Conservation (phyloP, 2,888 invertebrate species). For the Monopis laevigella region DNA sequence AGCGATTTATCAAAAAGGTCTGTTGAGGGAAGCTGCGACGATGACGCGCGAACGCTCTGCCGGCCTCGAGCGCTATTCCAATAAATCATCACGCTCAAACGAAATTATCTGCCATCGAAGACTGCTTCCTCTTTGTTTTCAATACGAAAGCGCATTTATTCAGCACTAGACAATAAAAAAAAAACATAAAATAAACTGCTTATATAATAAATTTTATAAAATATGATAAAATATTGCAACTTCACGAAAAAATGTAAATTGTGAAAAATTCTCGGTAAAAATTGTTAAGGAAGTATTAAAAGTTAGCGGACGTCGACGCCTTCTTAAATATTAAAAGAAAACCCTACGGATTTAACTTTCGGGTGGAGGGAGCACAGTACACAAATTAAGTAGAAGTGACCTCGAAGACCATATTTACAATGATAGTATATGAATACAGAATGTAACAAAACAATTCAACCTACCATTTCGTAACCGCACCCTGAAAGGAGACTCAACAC, state of each 20-base stretch:
- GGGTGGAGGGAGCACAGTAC: constrained; percentile 30
- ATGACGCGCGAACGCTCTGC: constrained; percentile 39
- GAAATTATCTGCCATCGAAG: constrained; percentile 42
- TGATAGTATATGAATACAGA: no score
- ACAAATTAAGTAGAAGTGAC: constrained; percentile 29
- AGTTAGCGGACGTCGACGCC: constrained; percentile 38
- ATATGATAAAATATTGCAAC: no score
- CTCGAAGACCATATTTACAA: no score
- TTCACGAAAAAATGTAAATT: no score
- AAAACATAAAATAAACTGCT: no score
- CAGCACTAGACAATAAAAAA: no score
- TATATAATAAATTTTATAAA: no score
- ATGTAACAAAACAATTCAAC: no score
- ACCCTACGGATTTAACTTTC: constrained; percentile 45
- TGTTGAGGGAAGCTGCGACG: constrained; percentile 33
- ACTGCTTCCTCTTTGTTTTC: constrained; percentile 32
- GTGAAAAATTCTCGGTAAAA: no score
- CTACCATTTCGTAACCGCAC: no score
- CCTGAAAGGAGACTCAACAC: no score
- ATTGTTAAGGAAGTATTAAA: constrained; percentile 46
- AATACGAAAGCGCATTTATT: constrained; percentile 7
- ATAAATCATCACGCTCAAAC: constrained; percentile 50
- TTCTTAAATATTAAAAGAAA: constrained; percentile 56
- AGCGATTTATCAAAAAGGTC: constrained; percentile 50
- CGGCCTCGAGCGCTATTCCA: constrained; percentile 28